A percentile compares a stretch with the other conserved stretches of the same genome.
phyloP scores from a whole-genome alignment of 2,113 vertebrate genomes.

The Catagonus wagneri region DNA sequence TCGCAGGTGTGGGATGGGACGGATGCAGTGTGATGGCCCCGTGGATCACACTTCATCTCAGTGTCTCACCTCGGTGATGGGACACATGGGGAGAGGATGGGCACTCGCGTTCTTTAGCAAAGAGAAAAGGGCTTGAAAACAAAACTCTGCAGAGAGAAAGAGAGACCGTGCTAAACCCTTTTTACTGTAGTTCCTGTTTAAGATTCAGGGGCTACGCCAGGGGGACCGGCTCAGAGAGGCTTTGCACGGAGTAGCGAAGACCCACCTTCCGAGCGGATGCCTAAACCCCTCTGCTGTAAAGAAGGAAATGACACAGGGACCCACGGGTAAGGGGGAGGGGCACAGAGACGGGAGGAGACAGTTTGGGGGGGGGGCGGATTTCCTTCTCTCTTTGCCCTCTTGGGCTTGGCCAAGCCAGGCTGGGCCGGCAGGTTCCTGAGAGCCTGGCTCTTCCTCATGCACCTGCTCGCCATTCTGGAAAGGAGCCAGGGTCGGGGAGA shows the following conservation, averaged over 20 bases:
- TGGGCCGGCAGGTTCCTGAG: not conserved
- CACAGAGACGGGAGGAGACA: not conserved
- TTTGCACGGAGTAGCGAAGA: not conserved
- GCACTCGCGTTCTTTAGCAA: not conserved
- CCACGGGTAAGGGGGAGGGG: no score
- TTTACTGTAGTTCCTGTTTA: not conserved
- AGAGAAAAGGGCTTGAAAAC: not conserved
- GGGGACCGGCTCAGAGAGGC: not conserved
- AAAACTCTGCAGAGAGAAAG: not conserved
- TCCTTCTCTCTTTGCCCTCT: not conserved
- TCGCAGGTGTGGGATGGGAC: not conserved
- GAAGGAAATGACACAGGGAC: not conserved
- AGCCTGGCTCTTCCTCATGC: not conserved
- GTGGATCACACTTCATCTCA: fast-evolving
- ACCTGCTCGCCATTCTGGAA: not conserved
- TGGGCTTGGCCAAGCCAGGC: not conserved
- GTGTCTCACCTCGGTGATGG: not conserved
- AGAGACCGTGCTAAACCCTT: not conserved
- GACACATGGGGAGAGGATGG: no score
- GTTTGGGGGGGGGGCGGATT: not conserved
- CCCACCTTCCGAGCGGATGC: fast-evolving
- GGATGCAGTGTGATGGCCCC: not conserved
- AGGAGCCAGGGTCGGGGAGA: not conserved
- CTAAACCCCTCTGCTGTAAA: not conserved
- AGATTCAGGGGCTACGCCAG: not conserved